A percentile compares a stretch with the other conserved stretches of the same genome.
Conservation (phyloP, 2,113 vertebrate species). For the Suncus etruscus region DNA sequence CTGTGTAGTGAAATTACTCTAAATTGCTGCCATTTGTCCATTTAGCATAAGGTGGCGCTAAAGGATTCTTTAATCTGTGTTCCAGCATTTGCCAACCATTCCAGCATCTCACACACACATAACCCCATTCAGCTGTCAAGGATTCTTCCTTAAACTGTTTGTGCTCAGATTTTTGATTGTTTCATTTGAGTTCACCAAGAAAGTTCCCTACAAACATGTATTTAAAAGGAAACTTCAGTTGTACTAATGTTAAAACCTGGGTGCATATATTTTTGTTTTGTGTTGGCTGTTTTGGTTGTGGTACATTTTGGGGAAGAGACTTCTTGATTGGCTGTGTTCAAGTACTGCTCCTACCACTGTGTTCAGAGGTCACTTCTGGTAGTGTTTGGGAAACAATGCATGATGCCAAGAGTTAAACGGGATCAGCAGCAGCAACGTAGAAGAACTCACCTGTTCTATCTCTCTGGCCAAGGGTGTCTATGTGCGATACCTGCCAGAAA, state of each 20-base stretch:
- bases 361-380: too few relatives aligned
- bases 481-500: slow-evolving; percentile 4
- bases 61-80: slow-evolving; percentile 35
- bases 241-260: neutral
- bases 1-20: neutral
- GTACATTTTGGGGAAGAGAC: too few relatives aligned
- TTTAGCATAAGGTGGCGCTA: slow-evolving; percentile 67
- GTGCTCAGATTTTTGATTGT: neutral
- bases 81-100: neutral
- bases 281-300: too few relatives aligned
- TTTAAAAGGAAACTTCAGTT: slow-evolving; percentile 24
- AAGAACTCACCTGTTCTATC: too few relatives aligned
- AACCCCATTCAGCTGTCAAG: neutral
- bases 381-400: too few relatives aligned
- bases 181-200: neutral
- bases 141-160: neutral
- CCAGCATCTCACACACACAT: too few relatives aligned
- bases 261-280: neutral
- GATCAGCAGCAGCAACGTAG: too few relatives aligned
- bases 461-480: too few relatives aligned
- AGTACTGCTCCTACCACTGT: too few relatives aligned
- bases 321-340: too few relatives aligned
- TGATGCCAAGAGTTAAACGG: too few relatives aligned
- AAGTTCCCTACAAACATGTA: neutral
- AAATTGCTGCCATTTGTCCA: slow-evolving; percentile 4